phyloP scores from a whole-genome alignment of 2,113 vertebrate species.

The Lepidothrix coronata region DNA sequence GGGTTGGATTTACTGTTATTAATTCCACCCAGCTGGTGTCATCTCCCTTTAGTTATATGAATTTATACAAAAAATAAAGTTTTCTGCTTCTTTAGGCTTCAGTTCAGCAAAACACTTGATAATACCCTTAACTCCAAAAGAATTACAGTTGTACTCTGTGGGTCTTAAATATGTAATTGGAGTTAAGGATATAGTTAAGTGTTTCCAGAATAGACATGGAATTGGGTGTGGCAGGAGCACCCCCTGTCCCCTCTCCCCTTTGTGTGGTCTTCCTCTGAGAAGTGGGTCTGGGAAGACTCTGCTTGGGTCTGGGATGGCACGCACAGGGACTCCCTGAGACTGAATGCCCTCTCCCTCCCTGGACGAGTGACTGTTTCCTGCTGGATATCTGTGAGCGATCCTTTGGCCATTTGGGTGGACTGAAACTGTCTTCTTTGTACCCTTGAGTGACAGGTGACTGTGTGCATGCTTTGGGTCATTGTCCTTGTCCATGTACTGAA shows the following conservation, averaged over 20 bases:
- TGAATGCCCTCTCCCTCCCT: no score
- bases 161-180: background rate
- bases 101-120: background rate
- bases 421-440: background rate
- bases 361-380: background rate
- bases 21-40: background rate
- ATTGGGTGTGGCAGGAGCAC: background rate
- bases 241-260: background rate
- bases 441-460: no score
- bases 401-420: accelerated
- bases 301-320: background rate
- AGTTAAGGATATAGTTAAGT: background rate
- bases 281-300: background rate
- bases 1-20: background rate
- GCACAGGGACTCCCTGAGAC: background rate
- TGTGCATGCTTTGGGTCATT: accelerated
- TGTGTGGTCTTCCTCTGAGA: background rate
- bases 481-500: background rate
- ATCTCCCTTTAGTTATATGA: background rate
- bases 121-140: background rate
- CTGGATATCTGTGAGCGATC: background rate
- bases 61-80: background rate
- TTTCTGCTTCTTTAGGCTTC: background rate
- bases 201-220: background rate
- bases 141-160: background rate